Percentiles rank a stretch among this genome's conserved stretches.
These are phyloP conservation scores for Noctua fimbriata DNA, from an alignment of 2,888 invertebrate species.

Conservation along the genomic window DNA sequence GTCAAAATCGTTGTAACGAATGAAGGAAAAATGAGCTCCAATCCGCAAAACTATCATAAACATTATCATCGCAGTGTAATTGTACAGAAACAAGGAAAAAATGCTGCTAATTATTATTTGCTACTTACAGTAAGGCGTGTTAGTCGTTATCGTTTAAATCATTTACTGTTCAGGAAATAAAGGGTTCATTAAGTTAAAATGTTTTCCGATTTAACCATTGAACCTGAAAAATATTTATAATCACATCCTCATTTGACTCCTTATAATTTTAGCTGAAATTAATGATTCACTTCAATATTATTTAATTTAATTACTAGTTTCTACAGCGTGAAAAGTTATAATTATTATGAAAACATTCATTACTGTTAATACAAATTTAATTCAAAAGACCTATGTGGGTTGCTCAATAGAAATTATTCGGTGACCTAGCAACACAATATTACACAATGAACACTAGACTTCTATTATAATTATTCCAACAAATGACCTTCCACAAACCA, in stretches of 20 bases:
- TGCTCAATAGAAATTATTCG: constrained; percentile 13
- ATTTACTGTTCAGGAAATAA: constrained; percentile 27
- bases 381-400: neutral
- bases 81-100: constrained; percentile 34
- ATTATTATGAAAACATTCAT: neutral
- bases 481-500: constrained; percentile 29
- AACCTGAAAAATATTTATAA: constrained; percentile 19
- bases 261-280: neutral
- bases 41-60: constrained; percentile 22
- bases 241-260: neutral
- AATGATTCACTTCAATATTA: neutral
- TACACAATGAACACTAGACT: constrained; percentile 17
- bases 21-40: constrained; percentile 17
- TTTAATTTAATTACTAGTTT: too few relatives aligned
- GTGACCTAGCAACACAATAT: constrained; percentile 22
- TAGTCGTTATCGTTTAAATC: constrained; percentile 28
- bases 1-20: neutral
- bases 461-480: neutral
- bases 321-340: neutral
- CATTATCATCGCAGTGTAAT: constrained; percentile 34
- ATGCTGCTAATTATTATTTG: neutral
- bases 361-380: neutral
- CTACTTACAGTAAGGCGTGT: constrained; percentile 7
- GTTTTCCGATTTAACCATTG: constrained; percentile 26
- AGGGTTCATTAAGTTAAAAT: constrained; percentile 6